Evolutionary conservation across 1,140 invertebrate species (phyloP).

Genomic region (Lasioglossum albipes): DNA sequence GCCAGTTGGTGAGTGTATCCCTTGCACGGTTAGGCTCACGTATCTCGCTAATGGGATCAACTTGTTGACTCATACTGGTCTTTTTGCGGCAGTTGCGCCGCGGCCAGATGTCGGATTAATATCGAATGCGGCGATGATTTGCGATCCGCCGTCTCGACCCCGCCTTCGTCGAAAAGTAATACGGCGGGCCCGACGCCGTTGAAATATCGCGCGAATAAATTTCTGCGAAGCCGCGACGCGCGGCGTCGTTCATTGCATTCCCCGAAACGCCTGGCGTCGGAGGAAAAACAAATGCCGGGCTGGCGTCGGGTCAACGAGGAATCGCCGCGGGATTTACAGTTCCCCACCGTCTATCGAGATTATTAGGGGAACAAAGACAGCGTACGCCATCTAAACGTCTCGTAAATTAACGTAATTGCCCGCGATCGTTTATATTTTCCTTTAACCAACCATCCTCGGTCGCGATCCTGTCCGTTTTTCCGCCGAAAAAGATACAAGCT

Average conservation of each 20-base stretch:
- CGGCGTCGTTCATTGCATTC: slow-evolving; percentile 21
- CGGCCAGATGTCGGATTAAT: background rate
- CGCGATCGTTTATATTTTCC: background rate
- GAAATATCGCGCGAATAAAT: slow-evolving; percentile 49
- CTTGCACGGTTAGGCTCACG: background rate
- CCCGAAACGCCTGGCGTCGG: slow-evolving; percentile 36
- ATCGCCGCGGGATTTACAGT: slow-evolving; percentile 8
- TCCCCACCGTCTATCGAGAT: slow-evolving; percentile 19
- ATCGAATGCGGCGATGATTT: background rate
- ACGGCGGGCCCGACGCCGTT: background rate
- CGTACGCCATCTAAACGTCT: background rate
- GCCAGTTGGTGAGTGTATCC: background rate
- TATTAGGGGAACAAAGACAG: background rate
- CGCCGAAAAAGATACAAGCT: background rate
- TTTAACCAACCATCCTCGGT: too few species aligned
- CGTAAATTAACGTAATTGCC: slow-evolving; percentile 2
- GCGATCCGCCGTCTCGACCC: background rate
- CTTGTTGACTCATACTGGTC: background rate
- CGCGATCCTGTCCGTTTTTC: background rate
- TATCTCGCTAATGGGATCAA: background rate
- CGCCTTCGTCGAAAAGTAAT: slow-evolving; percentile 9
- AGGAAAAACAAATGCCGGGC: slow-evolving; percentile 33
- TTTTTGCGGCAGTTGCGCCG: background rate
- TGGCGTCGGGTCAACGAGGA: slow-evolving; percentile 41
- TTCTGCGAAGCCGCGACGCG: slow-evolving; percentile 37